Evolutionary conservation across 1,140 invertebrate genomes (phyloP), one percentile per base, ranked within the genome.

Genomic region (Caenorhabditis briggsae): DNA sequence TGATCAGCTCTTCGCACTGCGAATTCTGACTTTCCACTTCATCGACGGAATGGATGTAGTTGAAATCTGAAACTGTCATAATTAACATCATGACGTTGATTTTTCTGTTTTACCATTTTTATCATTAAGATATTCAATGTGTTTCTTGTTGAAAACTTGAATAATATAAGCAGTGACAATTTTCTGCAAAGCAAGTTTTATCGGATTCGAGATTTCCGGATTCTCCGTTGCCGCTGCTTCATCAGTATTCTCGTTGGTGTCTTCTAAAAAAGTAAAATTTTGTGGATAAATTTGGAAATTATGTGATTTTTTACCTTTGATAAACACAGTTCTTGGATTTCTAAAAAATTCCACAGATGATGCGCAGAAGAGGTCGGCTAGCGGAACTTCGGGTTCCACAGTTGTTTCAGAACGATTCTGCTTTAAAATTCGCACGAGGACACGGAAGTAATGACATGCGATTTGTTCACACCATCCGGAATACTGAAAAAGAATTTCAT

Each of bases 381-480:
- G 25, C 0, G 88, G 88, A 12, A 89, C 46, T 46, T 89, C 86
- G 0, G 89, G 89, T 55, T 89, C 89, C 0, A 89, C 89, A 14
- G 90, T 89, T n/a, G 86, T 86, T 23, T 89, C 89, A 2, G 86
- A 85, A 14, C 89, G 43, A 14, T 46, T 86, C 41, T 89, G 89
- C 43, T 89, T 89, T 6, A 89, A 64, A 20, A 87, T 84, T 50
- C 82, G 74, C 20, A 88, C 88, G 16, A 53, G 23, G 7, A 89
- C 86, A 7, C 64, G 70, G 8, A 88, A 82, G 33, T 89, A 89
- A 20, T 61, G 78, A 55, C 55, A 84, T 0, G 88, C 58, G 6
- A 89, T 85, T 83, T 89, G 88, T 58, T 89, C 89, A 55, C 89
- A 89, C 89, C 89, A 89, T 50, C 89, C 89, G 20, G 89, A 89